Evolutionary conservation across 1,140 invertebrate genomes (phyloP).

Genomic region (Pseudomyrmex flavicornis): DNA sequence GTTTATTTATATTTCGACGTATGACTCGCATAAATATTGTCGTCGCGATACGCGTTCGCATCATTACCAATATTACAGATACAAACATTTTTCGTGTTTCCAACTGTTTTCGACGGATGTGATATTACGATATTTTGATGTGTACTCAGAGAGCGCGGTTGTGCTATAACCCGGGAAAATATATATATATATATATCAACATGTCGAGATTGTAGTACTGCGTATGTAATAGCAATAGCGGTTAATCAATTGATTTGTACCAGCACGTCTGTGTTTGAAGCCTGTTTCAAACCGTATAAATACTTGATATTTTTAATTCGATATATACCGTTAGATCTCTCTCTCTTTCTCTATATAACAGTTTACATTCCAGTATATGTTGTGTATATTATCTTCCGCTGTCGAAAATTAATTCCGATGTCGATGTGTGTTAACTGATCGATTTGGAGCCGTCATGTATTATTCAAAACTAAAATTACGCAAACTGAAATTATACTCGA

Average conservation of each 20-base stretch:
- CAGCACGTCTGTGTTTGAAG: slow-evolving; percentile 41
- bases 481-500: slow-evolving; percentile 3
- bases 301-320: slow-evolving; percentile 46
- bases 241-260: slow-evolving; percentile 56
- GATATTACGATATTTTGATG: slow-evolving; percentile 55
- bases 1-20: slow-evolving; percentile 52
- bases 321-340: slow-evolving; percentile 34
- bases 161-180: slow-evolving; percentile 37
- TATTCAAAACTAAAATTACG: slow-evolving; percentile 16
- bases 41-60: slow-evolving; percentile 1
- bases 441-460: slow-evolving; percentile 16
- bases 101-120: slow-evolving; percentile 52
- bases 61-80: slow-evolving; percentile 52
- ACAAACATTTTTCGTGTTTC: slow-evolving; percentile 53
- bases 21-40: slow-evolving; percentile 37
- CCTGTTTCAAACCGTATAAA: slow-evolving; percentile 29
- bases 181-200: slow-evolving; percentile 29
- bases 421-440: slow-evolving; percentile 18
- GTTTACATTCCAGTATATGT: slow-evolving; percentile 18
- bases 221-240: slow-evolving; percentile 52
- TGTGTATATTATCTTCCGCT: slow-evolving; percentile 27
- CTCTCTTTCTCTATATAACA: neutral
- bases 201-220: slow-evolving; percentile 38
- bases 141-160: slow-evolving; percentile 36
- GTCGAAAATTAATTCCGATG: slow-evolving; percentile 30